A percentile compares a stretch with the other conserved stretches of the same genome.
phyloP scores from a whole-genome alignment of 2,113 vertebrate genomes.

The Pluvialis apricaria region DNA sequence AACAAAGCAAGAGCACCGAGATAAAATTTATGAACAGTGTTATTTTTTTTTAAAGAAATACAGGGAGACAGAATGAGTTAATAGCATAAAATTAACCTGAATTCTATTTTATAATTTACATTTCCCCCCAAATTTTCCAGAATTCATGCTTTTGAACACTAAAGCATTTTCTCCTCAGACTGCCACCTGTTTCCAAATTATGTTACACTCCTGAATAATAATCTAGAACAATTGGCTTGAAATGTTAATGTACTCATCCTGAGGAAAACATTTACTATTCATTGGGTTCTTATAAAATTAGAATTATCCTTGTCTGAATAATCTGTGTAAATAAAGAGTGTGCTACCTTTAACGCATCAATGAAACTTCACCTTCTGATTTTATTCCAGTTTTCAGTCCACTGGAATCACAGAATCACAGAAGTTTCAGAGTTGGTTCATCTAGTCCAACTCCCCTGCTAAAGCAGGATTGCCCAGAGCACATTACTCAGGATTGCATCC shows the following conservation, averaged over 20 bases:
- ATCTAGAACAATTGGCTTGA: background rate
- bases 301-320: background rate
- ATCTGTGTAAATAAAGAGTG: background rate
- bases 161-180: background rate
- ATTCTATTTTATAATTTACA: background rate
- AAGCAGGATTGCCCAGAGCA: too few species aligned
- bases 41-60: background rate
- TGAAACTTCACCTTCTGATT: background rate
- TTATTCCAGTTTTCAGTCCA: background rate
- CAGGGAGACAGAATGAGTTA: background rate
- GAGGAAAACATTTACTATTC: background rate
- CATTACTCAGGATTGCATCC: too few species aligned
- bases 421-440: too few species aligned
- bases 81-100: background rate
- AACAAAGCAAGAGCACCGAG: background rate
- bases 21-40: background rate
- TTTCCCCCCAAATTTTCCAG: background rate
- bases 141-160: background rate
- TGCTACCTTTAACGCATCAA: background rate
- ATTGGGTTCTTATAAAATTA: background rate
- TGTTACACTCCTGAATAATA: background rate
- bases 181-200: background rate
- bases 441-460: too few species aligned
- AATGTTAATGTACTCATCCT: background rate
- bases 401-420: too few species aligned